A percentile compares a stretch with the other conserved stretches of the same genome.
These are phyloP conservation scores for Periplaneta americana DNA, from an alignment of 1,140 invertebrate species.

Conservation along the genomic window DNA sequence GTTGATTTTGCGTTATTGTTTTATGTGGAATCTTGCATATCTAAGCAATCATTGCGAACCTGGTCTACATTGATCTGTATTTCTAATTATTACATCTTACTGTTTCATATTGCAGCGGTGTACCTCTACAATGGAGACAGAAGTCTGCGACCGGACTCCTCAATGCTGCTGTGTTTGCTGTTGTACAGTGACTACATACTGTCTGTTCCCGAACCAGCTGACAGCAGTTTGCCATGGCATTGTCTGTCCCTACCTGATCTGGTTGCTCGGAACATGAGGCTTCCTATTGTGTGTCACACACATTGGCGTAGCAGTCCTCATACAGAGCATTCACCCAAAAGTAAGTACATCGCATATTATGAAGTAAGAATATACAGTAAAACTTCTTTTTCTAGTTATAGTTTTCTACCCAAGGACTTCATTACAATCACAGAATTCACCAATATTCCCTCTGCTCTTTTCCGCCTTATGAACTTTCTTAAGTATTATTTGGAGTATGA, in stretches of 20 bases:
- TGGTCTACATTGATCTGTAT: too few relatives aligned
- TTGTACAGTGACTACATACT: slow-evolving; percentile 42
- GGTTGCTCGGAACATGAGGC: slow-evolving; percentile 35
- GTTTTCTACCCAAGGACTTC: too few relatives aligned
- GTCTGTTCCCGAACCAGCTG: slow-evolving; percentile 28
- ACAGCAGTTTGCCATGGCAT: slow-evolving; percentile 20
- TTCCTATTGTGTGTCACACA: slow-evolving; percentile 41
- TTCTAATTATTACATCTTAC: too few relatives aligned
- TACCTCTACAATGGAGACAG: slow-evolving; percentile 49
- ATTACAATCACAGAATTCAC: too few relatives aligned
- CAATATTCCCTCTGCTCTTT: too few relatives aligned
- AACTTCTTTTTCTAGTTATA: too few relatives aligned
- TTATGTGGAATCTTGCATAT: too few relatives aligned
- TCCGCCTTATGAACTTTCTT: too few relatives aligned
- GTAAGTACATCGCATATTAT: slow-evolving; percentile 31
- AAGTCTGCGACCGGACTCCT: slow-evolving; percentile 38
- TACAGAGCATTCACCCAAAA: slow-evolving; percentile 30
- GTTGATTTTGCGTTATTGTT: too few relatives aligned
- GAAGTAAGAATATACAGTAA: too few relatives aligned
- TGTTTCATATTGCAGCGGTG: slow-evolving; percentile 44
- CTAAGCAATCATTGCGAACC: too few relatives aligned
- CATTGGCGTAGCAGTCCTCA: slow-evolving; percentile 44
- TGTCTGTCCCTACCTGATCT: slow-evolving; percentile 43
- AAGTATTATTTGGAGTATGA: too few relatives aligned
- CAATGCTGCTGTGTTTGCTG: slow-evolving; percentile 41